Percentiles rank a stretch among this genome's conserved stretches.
These are phyloP conservation scores for Temnothorax curvispinosus DNA, from an alignment of 1,140 invertebrate genomes.

Conservation along the genomic window DNA sequence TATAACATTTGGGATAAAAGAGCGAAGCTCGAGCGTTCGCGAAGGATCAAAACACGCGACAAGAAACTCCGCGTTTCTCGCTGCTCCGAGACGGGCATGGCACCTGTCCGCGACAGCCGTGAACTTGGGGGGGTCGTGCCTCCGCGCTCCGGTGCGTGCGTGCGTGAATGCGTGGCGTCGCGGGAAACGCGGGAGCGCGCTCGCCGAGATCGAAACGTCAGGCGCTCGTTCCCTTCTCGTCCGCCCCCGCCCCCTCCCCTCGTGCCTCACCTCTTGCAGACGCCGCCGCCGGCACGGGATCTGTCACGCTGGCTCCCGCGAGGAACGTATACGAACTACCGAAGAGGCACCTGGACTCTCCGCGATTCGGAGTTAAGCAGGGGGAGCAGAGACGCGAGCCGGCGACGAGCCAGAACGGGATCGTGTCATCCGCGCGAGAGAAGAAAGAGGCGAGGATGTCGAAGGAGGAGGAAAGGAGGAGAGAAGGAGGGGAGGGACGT, in stretches of 20 bases:
- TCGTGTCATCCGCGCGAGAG: neutral
- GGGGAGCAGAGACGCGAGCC: neutral
- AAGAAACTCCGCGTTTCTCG: neutral
- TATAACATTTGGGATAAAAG: neutral
- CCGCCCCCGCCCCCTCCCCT: neutral
- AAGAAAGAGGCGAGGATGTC: neutral
- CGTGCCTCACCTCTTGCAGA: no score
- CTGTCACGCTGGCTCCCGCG: slow-evolving; percentile 50
- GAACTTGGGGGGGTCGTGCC: slow-evolving; percentile 13
- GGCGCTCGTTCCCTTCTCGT: neutral
- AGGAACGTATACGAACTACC: neutral
- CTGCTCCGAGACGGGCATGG: neutral
- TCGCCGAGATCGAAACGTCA: slow-evolving; percentile 60
- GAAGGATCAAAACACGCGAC: slow-evolving; percentile 1
- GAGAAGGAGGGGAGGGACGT: neutral
- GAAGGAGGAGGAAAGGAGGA: neutral
- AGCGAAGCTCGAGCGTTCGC: neutral
- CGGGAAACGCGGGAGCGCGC: slow-evolving; percentile 36
- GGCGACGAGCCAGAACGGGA: neutral
- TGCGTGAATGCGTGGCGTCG: neutral
- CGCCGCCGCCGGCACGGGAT: slow-evolving; percentile 33
- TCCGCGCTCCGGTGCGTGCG: neutral
- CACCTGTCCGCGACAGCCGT: slow-evolving; percentile 25
- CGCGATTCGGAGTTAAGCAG: neutral
- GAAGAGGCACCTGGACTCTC: neutral